Evolutionary conservation across 2,888 invertebrate species (phyloP), one percentile per base, ranked within the genome.

Genomic region (Hirtodrosophila cameraria): DNA sequence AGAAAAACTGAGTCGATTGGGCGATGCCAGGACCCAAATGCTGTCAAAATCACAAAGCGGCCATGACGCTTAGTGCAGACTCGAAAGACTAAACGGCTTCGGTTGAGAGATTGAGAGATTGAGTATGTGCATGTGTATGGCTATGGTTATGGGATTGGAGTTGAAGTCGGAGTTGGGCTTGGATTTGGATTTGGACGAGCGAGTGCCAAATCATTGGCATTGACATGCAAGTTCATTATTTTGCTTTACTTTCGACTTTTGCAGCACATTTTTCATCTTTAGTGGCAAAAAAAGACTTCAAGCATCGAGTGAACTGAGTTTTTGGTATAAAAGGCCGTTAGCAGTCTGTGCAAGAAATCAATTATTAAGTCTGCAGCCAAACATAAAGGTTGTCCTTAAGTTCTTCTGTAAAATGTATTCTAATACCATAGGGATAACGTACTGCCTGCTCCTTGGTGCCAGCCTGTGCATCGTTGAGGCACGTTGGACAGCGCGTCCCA

Each of bases 321-420:
- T 1, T 9, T 7, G 25, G 38, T 88, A 88, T 88, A 88, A 79
- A 88, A 87, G 74, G 62, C 49, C 15, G n/a, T 27, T 48, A 39
- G 49, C 20, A 18, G 41, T 9, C 41, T 55, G 31, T 27, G 43
- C 49, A 59, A 58, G 61, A 58, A 64, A 86, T 84, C 88, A 86
- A 86, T 84, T 79, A 78, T 61, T 42, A 45, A 77, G 66, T 50
- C 48, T 41, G 33, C 23, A 49, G 57, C 61, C 43, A 62, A 62
- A 35, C 62, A 54, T 49, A 42, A 72, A 69, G 65, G 50, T 73
- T 66, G 49, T 65, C 49, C 36, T 52, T 35, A 13, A 60, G 50
- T 38, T 50, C 27, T 13, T 53, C n/a, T n/a, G n/a, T 30, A 52
- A 42, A 72, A 65, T 28, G 60, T 55, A 39, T 42, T 13, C 39